Conservation (phyloP, 2,888 invertebrate species). For the Torymus aiolomorphi region DNA sequence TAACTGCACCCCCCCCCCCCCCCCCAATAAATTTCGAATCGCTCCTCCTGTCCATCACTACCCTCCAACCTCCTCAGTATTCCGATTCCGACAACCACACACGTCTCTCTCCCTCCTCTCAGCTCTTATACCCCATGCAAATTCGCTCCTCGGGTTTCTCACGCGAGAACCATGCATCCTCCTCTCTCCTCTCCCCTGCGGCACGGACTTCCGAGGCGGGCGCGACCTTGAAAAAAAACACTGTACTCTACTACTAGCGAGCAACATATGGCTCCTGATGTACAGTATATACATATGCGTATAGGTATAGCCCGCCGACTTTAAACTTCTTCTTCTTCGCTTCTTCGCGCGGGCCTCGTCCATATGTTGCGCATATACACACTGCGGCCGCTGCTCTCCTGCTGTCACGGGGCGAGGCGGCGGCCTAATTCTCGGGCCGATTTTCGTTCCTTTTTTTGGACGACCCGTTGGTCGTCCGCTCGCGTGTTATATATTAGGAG, state of each 20-base stretch:
- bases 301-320: constrained; percentile 20
- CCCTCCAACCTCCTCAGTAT: too few relatives aligned
- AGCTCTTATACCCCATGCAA: constrained; percentile 18
- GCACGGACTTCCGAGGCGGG: neutral
- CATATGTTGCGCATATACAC: constrained; percentile 45
- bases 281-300: neutral
- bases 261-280: constrained; percentile 39
- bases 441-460: too few relatives aligned
- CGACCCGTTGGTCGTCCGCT: too few relatives aligned
- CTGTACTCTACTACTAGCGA: constrained; percentile 12
- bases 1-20: too few relatives aligned
- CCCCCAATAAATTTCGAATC: too few relatives aligned
- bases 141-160: constrained; percentile 26
- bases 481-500: too few relatives aligned
- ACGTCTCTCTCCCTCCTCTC: neutral
- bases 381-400: constrained; percentile 37
- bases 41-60: too few relatives aligned
- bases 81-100: neutral
- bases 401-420: constrained; percentile 25
- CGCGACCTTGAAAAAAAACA: constrained; percentile 40
- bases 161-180: neutral
- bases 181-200: neutral
- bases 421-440: constrained; percentile 36
- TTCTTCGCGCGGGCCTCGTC: constrained; percentile 15
- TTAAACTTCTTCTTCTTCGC: constrained; percentile 36